Base-by-base conservation (phyloP, 2,113 vertebrate genomes). In the Oenanthe melanoleuca region DNA sequence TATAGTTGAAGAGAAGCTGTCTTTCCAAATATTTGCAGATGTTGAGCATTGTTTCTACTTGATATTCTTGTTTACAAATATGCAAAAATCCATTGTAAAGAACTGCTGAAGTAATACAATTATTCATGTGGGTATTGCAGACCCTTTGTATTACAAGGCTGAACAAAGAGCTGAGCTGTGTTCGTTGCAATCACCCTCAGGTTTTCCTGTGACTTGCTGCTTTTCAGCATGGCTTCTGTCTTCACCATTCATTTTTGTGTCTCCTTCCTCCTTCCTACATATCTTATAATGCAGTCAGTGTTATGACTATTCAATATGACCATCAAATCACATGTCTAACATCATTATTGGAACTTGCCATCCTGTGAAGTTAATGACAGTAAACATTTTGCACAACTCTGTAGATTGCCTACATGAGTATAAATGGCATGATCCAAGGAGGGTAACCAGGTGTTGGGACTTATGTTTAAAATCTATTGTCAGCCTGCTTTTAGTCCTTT, bases 391-490 rank as follows among this genome's bases (percentile, higher is more conserved):
- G n/a, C 37, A 20, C 26, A 71, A 34, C 18, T 52, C 5, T 42
- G 66, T 71, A 22, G 8, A 19, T 74, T 44, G 5, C 7, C 9
- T n/a, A 4, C 15, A 5, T 5, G 9, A 60, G 17, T 61, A 42
- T 34, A 47, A 92, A 47, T 0, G 4, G 17, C 45, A 52, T 0
- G 0, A 60, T 69, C 25, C 16, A 73, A 49, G 45, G 40, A 40
- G 10, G 47, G 60, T 47, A 49, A 59, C 23, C 33, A 65, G 37
- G 31, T 79, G 33, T 47, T 82, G 50, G 34, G 29, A 67, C 24
- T 67, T 64, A 21, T 21, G 9, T 57, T 83, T 28, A 22, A 21
- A 47, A 57, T 61, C 26, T 83, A 7, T 23, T 57, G 10, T 33
- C 7, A 47, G 42, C 26, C 42, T 71, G 52, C 26, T 38, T 80